phyloP scores from a whole-genome alignment of 2,113 vertebrate species.

The Thermophis baileyi region DNA sequence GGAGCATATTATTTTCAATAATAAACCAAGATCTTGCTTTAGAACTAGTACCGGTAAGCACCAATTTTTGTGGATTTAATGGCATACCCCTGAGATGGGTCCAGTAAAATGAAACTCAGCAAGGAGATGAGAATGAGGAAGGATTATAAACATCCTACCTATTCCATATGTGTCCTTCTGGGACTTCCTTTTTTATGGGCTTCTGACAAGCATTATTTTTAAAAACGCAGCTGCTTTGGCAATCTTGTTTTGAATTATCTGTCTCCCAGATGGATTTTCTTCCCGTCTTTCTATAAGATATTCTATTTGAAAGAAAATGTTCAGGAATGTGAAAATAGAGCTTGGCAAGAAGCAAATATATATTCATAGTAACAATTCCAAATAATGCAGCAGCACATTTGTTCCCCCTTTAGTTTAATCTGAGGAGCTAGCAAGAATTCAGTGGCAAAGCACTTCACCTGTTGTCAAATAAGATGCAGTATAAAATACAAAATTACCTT shows the following conservation, averaged over 20 bases:
- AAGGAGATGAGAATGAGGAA: constrained; percentile 13
- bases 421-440: background rate
- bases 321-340: background rate
- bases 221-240: background rate
- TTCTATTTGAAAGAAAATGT: background rate
- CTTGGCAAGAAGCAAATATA: background rate
- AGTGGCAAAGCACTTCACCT: background rate
- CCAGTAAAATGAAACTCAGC: constrained; percentile 19
- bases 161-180: constrained; percentile 9
- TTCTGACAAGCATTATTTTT: background rate
- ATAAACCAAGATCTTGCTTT: background rate
- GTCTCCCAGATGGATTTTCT: constrained; percentile 18
- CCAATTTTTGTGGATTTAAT: background rate
- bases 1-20: background rate
- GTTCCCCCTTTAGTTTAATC: background rate
- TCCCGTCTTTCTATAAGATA: background rate
- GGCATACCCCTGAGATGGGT: constrained; percentile 17
- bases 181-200: background rate
- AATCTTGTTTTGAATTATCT: constrained; percentile 1
- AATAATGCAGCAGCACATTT: fast-evolving
- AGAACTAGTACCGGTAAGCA: background rate
- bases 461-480: background rate
- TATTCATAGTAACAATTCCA: background rate
- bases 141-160: background rate
- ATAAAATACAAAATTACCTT: background rate